Conservation (phyloP, 2,888 invertebrate species). For the Tenthredo amoena region DNA sequence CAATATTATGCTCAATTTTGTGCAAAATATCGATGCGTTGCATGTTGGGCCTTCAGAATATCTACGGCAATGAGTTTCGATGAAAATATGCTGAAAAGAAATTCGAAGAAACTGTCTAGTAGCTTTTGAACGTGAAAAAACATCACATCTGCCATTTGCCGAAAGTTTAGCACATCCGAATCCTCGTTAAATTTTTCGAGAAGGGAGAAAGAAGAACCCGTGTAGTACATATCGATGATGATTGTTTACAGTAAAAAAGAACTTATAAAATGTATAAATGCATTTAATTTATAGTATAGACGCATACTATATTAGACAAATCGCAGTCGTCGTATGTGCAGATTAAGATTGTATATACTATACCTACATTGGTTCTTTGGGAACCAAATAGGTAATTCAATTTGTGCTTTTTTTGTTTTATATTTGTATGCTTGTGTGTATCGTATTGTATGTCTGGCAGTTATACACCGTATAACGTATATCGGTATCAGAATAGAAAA, state of each 20-base stretch:
- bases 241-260: neutral
- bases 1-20: too few species aligned
- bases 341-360: neutral
- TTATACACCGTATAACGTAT: neutral
- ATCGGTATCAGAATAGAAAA: neutral
- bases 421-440: neutral
- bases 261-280: slow-evolving; percentile 2
- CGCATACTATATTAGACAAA: too few species aligned
- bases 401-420: neutral
- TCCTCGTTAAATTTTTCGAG: too few species aligned
- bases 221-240: neutral
- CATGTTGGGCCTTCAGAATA: too few species aligned
- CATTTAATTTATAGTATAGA: neutral
- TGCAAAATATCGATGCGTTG: too few species aligned
- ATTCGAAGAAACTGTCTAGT: too few species aligned
- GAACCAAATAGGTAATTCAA: neutral
- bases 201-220: neutral
- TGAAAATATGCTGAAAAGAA: too few species aligned
- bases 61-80: too few species aligned
- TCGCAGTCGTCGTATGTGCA: too few species aligned
- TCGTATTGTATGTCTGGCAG: slow-evolving; percentile 2
- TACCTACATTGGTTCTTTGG: neutral
- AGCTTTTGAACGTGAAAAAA: too few species aligned
- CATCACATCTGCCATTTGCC: too few species aligned
- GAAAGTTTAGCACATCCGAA: too few species aligned